Evolutionary conservation across 1,140 invertebrate species (phyloP).

Genomic region (Carcinoscorpius rotundicauda): DNA sequence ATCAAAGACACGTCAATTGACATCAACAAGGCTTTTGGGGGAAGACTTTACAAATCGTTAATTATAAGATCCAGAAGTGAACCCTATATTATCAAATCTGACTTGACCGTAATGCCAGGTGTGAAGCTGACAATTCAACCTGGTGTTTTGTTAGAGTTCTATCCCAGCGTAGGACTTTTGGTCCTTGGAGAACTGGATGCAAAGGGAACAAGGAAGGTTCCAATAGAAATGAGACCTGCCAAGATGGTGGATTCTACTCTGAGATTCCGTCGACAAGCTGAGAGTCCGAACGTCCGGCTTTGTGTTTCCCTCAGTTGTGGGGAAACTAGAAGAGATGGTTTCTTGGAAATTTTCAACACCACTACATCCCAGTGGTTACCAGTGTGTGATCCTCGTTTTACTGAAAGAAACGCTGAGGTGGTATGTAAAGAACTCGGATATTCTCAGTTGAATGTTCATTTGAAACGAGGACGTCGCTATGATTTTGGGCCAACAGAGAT

Average conservation of each 20-base stretch:
- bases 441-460: constrained; percentile 77
- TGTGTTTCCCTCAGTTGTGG: constrained; percentile 31
- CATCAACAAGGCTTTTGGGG: constrained; percentile 57
- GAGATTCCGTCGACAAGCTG: neutral
- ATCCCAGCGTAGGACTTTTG: constrained; percentile 91
- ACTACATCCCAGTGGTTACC: constrained; percentile 94
- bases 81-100: constrained; percentile 74
- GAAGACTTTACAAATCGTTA: constrained; percentile 61
- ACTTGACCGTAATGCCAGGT: constrained; percentile 92
- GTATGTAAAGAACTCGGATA: constrained; percentile 88
- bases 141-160: constrained; percentile 80
- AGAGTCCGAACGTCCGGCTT: constrained; percentile 25
- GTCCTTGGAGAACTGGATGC: constrained; percentile 86
- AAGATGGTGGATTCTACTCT: neutral
- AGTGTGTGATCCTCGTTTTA: constrained; percentile 89
- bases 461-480: constrained; percentile 60
- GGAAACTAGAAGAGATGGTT: constrained; percentile 41
- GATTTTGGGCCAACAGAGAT: constrained; percentile 76
- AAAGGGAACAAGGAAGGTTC: constrained; percentile 57
- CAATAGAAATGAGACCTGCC: constrained; percentile 70
- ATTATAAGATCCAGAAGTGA: constrained; percentile 48
- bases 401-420: constrained; percentile 85
- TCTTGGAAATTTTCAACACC: constrained; percentile 87
- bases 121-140: constrained; percentile 71
- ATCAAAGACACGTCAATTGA: constrained; percentile 29